A percentile compares a stretch with the other conserved stretches of the same genome.
Evolutionary conservation across 2,113 vertebrate species (phyloP).

Genomic region (Tupaia chinensis): DNA sequence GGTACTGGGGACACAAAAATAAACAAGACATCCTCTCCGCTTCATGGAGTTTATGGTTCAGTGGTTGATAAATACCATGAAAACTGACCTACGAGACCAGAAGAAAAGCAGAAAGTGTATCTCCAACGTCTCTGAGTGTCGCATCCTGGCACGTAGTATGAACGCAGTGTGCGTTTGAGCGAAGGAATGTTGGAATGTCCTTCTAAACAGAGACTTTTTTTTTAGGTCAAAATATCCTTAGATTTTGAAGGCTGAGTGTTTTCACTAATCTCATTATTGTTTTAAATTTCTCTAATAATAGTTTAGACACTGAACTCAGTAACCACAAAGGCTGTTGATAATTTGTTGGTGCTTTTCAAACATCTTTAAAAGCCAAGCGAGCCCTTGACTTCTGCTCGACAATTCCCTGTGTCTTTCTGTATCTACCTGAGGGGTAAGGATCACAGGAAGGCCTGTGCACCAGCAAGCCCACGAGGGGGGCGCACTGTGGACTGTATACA

Average conservation of each 20-base stretch:
- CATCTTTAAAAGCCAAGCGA: constrained; percentile 61
- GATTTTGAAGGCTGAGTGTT: constrained; percentile 56
- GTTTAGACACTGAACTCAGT: constrained; percentile 62
- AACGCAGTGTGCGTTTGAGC: not conserved
- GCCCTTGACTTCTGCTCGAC: constrained; percentile 51
- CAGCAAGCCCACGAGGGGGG: constrained; percentile 54
- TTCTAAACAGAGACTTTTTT: not conserved
- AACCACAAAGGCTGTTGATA: constrained; percentile 70
- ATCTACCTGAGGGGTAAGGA: constrained; percentile 49
- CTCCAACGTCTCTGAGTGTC: not conserved
- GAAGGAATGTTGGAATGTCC: not conserved
- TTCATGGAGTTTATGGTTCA: not conserved
- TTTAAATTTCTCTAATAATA: constrained; percentile 73
- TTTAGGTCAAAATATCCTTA: not conserved
- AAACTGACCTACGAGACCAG: not conserved
- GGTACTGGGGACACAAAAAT: not conserved
- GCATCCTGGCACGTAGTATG: not conserved
- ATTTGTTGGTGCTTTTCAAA: constrained; percentile 73
- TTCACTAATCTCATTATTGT: constrained; percentile 66
- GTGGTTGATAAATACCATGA: not conserved
- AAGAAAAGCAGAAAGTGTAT: not conserved
- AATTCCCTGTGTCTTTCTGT: constrained; percentile 56
- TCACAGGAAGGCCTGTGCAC: constrained; percentile 31
- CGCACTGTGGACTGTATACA: constrained; percentile 60
- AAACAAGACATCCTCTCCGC: not conserved